Evolutionary conservation across 1,140 invertebrate species (phyloP), one percentile per base, ranked within the genome.

Genomic region (Drosophila prosaltans): DNA sequence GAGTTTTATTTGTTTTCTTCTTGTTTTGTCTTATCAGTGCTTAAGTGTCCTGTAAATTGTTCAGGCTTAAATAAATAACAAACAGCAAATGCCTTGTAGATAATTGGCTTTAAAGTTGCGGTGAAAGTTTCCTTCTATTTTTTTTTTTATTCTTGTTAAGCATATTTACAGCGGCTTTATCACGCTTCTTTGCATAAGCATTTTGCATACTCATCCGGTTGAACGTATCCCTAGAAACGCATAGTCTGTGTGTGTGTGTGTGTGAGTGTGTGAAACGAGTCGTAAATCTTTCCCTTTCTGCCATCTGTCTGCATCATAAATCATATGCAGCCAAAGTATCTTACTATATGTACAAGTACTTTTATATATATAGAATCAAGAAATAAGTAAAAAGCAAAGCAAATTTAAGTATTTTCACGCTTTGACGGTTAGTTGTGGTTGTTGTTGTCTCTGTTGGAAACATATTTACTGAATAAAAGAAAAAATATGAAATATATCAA

Each of bases 301-400:
- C 65, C 43, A 39, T 65, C 78, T 72, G 82, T 88, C 84, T 80
- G 83, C 69, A 63, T 48, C 84, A 80, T 86, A 86, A 86, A 86
- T 86, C 83, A 88, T 86, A 86, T 86, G 83, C 83, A 86, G 83
- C 73, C 79, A 83, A 88, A 62, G 72, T 72, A 71, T 60, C 43
- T 67, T 57, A 66, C 16, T 36, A 36, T 36, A 36, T 36, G 32
- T 7, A 36, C 32, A 36, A 36, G 32, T 36, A 36, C 32, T 36
- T 26, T 2, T 51, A 54, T 77, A 68, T 69, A 65, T 54, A n/a
- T 62, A 7, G 4, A 65, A n/a, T 24, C 8, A 41, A 62, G 41
- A 39, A 45, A 58, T 48, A 45, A 59, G 59, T 54, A 68, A 59
- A 55, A 69, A 72, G 78, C 69, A 64, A 67, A 73, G 57, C 43